Conservation (phyloP, 1,140 invertebrate genomes). For the Zaprionus taronus region DNA sequence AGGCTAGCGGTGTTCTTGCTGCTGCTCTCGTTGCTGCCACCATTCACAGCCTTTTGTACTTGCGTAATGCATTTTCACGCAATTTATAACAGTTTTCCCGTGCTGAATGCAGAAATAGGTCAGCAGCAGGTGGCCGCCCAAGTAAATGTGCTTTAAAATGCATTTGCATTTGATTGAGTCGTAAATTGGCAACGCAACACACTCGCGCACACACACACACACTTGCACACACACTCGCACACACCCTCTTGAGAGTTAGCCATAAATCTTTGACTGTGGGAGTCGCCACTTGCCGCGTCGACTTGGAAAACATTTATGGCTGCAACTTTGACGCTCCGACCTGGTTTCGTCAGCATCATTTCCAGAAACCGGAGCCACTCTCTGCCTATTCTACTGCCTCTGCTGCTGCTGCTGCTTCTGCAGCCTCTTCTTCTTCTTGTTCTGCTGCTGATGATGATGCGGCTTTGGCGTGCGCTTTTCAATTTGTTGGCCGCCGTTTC, state of each 20-base stretch:
- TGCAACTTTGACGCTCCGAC: conserved; percentile 58
- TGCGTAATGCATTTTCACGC: conserved; percentile 82
- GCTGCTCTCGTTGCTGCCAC: conserved; percentile 57
- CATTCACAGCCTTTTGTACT: conserved; percentile 81
- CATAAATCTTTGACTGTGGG: conserved; percentile 77
- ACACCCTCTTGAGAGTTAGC: conserved; percentile 47
- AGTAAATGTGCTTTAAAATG: conserved; percentile 57
- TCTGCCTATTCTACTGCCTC: background rate
- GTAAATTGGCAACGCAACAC: conserved; percentile 74
- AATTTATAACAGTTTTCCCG: conserved; percentile 74
- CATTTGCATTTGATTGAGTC: conserved; percentile 81
- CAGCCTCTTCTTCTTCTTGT: background rate
- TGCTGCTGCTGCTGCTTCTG: background rate
- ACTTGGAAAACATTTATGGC: conserved; percentile 39
- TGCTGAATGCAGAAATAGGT: conserved; percentile 41
- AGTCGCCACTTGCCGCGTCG: conserved; percentile 51
- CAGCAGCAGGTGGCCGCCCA: conserved; percentile 60
- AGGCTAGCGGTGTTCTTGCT: conserved; percentile 21
- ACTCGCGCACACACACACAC: background rate
- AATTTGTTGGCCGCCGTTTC: conserved; percentile 68
- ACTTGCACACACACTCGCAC: background rate
- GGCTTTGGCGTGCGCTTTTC: conserved; percentile 81
- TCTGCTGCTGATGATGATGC: conserved; percentile 68
- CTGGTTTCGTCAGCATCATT: conserved; percentile 74
- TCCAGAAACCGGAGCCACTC: conserved; percentile 54